These are phyloP conservation scores for Drosophila melanosoma DNA, from an alignment of 2,888 invertebrate species.

Conservation along the genomic window DNA sequence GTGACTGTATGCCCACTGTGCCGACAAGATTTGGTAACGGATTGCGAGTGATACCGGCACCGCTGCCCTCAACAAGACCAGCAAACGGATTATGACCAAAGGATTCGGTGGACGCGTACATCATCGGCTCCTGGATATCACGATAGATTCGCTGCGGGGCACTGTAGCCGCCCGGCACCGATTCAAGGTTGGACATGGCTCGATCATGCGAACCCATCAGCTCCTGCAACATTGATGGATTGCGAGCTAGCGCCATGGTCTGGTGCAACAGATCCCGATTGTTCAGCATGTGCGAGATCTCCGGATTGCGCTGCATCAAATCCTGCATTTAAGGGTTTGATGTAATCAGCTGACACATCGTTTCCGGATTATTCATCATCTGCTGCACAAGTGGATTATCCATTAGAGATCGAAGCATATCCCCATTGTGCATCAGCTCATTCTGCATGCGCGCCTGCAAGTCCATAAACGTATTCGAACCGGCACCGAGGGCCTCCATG, in stretches of 20 bases:
- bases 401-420: conserved; percentile 94
- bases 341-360: conserved; percentile 95
- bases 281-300: conserved; percentile 98
- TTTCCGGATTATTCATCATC: conserved; percentile 98
- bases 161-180: conserved; percentile 96
- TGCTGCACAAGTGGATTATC: conserved; percentile 98
- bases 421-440: conserved; percentile 94
- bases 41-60: conserved; percentile 87
- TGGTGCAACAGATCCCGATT: conserved; percentile 97
- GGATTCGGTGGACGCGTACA: conserved; percentile 96
- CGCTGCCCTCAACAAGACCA: conserved; percentile 88
- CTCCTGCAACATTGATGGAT: conserved; percentile 99
- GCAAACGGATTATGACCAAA: conserved; percentile 96
- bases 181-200: conserved; percentile 98
- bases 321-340: conserved; percentile 99
- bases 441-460: conserved; percentile 94
- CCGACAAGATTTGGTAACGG: conserved; percentile 95
- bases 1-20: conserved; percentile 85
- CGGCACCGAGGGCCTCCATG: conserved; percentile 90
- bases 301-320: conserved; percentile 97
- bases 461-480: conserved; percentile 92
- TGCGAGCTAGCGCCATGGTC: conserved; percentile 97
- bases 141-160: conserved; percentile 98
- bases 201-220: conserved; percentile 98
- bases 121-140: conserved; percentile 99